phyloP scores from a whole-genome alignment of 2,113 vertebrate species.

The Ptilorrhoa leucosticta region DNA sequence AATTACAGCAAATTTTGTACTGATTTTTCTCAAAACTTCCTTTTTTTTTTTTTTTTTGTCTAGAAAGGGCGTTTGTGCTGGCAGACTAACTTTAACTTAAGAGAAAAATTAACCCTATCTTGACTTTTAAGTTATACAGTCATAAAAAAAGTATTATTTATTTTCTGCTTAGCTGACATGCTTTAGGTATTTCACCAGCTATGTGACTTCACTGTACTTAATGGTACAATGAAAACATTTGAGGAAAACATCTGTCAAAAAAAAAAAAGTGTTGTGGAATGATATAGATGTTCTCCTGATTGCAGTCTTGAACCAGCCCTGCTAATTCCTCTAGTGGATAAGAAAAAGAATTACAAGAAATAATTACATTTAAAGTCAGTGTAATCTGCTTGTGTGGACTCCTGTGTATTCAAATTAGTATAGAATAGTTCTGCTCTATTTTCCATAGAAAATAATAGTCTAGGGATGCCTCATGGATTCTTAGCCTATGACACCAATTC shows the following conservation, averaged over 20 bases:
- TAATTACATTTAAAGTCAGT: background rate
- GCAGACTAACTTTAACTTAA: background rate
- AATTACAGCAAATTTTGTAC: background rate
- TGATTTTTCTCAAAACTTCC: background rate
- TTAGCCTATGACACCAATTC: background rate
- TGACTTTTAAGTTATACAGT: background rate
- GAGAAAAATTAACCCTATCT: background rate
- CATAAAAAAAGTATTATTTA: background rate
- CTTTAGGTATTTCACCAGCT: background rate
- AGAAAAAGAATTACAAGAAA: background rate
- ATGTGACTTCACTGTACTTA: background rate
- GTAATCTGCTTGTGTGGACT: background rate
- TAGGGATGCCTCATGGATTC: background rate
- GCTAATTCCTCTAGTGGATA: background rate
- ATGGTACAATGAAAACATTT: background rate
- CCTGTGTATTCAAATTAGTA: background rate
- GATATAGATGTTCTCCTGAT: background rate
- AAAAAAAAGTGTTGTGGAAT: background rate
- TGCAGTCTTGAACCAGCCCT: background rate
- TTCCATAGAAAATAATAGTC: background rate
- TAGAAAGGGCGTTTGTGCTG: background rate
- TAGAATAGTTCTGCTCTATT: background rate
- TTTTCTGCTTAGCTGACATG: background rate
- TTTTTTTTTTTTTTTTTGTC: background rate
- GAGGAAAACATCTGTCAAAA: background rate